Conservation (phyloP, 2,113 vertebrate genomes). For the Marmota flaviventris region DNA sequence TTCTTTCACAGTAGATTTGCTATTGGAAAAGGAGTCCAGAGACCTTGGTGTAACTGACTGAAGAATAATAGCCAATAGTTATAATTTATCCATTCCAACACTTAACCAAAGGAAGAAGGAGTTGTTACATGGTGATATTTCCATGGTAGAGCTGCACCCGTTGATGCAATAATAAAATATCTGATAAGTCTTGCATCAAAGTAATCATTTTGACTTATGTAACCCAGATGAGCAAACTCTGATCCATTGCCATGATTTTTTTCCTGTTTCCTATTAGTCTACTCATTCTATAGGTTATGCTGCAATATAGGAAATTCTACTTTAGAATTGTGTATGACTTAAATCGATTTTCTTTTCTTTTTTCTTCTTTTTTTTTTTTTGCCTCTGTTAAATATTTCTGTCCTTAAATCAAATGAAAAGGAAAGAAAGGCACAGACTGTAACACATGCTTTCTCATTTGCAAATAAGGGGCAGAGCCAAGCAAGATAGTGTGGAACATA, state of each 20-base stretch:
- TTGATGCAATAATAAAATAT: neutral
- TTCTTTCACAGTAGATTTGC: neutral
- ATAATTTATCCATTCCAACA: neutral
- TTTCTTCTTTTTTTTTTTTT: neutral
- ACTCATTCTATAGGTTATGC: neutral
- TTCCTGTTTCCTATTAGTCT: neutral
- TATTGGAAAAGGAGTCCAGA: no score
- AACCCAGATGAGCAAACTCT: neutral
- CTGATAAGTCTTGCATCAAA: neutral
- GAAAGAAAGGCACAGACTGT: neutral
- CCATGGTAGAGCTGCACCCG: neutral
- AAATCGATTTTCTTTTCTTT: neutral
- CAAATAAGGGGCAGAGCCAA: neutral
- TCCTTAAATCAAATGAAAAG: neutral
- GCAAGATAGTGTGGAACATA: neutral
- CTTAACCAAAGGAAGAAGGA: neutral
- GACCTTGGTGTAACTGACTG: neutral
- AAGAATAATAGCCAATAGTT: neutral
- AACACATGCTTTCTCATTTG: neutral
- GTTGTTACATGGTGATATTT: neutral
- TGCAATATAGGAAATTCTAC: neutral
- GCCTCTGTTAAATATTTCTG: neutral
- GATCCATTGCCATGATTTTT: neutral
- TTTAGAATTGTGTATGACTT: neutral
- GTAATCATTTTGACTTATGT: neutral